Percentiles rank a stretch among this genome's conserved stretches.
phyloP scores from a whole-genome alignment of 2,113 vertebrate species.

The Pundamilia nyererei region DNA sequence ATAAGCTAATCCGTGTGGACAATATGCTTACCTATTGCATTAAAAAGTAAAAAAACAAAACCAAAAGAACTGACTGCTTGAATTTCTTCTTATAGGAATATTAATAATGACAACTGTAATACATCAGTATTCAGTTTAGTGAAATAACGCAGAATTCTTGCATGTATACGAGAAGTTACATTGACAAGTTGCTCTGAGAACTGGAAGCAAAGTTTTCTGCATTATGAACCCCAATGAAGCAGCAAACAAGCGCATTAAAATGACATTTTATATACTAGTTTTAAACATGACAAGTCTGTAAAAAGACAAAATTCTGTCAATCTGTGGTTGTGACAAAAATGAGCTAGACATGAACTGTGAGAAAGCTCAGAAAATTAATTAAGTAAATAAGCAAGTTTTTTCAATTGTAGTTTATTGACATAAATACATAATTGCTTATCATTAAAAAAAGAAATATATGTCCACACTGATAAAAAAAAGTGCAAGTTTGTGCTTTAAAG shows the following conservation, averaged over 20 bases:
- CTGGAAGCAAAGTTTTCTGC: neutral
- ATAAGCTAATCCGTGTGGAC: neutral
- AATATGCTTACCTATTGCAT: neutral
- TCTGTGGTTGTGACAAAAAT: neutral
- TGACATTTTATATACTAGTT: neutral
- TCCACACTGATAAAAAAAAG: neutral
- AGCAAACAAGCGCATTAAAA: neutral
- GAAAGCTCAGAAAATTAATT: neutral
- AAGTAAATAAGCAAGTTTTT: neutral
- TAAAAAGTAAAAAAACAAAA: neutral
- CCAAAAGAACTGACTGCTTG: neutral
- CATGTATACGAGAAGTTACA: neutral
- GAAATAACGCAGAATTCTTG: neutral
- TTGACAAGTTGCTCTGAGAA: neutral
- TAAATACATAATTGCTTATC: neutral
- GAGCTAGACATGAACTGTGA: neutral
- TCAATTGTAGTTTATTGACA: neutral
- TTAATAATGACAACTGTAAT: neutral
- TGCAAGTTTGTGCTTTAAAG: neutral
- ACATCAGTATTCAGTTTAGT: rapidly evolving
- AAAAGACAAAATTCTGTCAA: neutral
- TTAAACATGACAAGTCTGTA: neutral
- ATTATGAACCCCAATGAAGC: neutral
- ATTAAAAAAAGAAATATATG: neutral
- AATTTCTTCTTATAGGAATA: neutral